Conservation (phyloP, 92 coral and sea anemone genomes). For the Zoanthus sociatus region DNA sequence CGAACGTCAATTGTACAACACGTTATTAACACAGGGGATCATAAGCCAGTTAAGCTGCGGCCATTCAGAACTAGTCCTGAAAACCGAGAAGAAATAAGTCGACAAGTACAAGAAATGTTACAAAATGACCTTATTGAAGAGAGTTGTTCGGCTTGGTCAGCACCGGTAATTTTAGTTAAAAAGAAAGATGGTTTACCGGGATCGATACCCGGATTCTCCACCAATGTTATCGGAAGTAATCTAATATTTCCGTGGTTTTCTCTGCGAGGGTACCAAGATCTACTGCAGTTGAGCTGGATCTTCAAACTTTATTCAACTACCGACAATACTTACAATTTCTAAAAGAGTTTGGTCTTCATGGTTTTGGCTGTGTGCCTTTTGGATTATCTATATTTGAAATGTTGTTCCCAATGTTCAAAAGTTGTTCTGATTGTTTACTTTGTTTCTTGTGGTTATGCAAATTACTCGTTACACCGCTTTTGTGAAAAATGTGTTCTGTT, state of each 20-base stretch:
- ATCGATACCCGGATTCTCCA: conserved; percentile 75
- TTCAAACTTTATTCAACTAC: no score
- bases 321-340: no score
- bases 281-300: no score
- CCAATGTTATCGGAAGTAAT: no score
- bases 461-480: neutral
- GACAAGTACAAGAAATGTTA: conserved; percentile 61
- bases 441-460: neutral
- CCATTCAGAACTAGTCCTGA: conserved; percentile 71
- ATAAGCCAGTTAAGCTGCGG: conserved; percentile 59
- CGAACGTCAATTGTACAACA: conserved; percentile 64
- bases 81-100: conserved; percentile 50
- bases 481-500: neutral
- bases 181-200: conserved; percentile 75
- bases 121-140: conserved; percentile 61
- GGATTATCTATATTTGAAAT: neutral
- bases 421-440: neutral
- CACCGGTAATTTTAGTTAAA: conserved; percentile 67
- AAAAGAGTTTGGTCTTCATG: no score
- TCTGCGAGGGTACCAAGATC: no score
- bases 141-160: conserved; percentile 65
- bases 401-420: neutral
- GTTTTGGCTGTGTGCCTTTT: neutral
- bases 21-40: conserved; percentile 61
- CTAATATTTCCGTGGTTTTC: no score